Conservation (phyloP, 2,113 vertebrate species). For the Notarius lentiginosus region DNA sequence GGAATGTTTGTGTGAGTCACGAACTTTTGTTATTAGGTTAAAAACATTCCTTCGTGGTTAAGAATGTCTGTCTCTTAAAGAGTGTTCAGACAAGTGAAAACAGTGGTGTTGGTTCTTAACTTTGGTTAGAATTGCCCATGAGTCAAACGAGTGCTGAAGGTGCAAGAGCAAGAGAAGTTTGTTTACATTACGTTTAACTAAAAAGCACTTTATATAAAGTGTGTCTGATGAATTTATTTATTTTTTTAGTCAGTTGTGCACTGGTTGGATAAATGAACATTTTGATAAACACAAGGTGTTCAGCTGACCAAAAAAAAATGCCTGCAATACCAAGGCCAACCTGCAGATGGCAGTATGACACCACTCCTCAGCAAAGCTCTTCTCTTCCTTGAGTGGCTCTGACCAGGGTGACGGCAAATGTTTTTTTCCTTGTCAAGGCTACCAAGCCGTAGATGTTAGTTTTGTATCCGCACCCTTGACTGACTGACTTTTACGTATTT, state of each 20-base stretch:
- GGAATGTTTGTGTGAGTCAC: neutral
- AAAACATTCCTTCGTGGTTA: neutral
- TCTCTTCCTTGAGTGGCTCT: neutral
- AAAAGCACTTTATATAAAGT: neutral
- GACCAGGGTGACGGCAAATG: neutral
- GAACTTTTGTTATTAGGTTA: neutral
- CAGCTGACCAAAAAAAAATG: neutral
- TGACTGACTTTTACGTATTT: neutral
- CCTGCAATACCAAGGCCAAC: conserved; percentile 14
- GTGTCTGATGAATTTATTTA: neutral
- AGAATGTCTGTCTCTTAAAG: neutral
- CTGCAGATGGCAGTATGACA: conserved; percentile 57
- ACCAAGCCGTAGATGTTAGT: neutral
- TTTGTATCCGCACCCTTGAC: neutral
- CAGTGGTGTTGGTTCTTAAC: neutral
- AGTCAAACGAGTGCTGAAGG: neutral
- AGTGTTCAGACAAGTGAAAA: neutral
- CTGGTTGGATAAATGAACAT: neutral
- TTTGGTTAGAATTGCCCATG: too few species aligned
- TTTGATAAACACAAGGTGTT: conserved; percentile 52
- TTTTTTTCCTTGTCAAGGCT: neutral
- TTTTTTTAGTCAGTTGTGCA: neutral
- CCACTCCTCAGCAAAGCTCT: neutral
- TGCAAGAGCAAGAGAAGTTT: neutral
- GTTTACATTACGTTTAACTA: neutral